A percentile compares a stretch with the other conserved stretches of the same genome.
phyloP scores from a whole-genome alignment of 2,113 vertebrate species.

The Dasyurus viverrinus region DNA sequence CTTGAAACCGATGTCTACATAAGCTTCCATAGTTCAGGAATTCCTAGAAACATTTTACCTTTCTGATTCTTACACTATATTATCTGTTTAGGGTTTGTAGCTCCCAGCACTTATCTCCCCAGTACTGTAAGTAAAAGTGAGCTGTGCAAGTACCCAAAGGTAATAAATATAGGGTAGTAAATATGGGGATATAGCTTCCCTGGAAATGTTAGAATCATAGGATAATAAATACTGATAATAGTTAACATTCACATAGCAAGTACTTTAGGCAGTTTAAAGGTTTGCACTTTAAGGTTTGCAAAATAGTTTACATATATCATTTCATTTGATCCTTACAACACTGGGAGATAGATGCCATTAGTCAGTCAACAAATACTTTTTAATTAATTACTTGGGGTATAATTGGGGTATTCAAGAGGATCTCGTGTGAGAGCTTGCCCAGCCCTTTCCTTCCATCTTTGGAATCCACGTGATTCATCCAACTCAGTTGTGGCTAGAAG shows the following conservation, averaged over 20 bases:
- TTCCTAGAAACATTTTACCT: not conserved
- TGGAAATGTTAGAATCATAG: not conserved
- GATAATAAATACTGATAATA: not conserved
- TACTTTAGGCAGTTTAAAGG: too few relatives aligned
- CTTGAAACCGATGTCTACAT: conserved; percentile 34
- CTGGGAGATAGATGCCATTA: not conserved
- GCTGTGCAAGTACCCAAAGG: not conserved
- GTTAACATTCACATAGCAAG: too few relatives aligned
- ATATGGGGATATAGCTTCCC: not conserved
- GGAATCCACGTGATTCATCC: not conserved
- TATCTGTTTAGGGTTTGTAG: not conserved
- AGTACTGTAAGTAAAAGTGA: not conserved
- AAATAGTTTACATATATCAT: not conserved
- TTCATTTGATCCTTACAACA: not conserved
- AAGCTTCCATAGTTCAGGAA: conserved; percentile 32
- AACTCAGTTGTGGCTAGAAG: not conserved
- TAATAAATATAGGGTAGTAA: not conserved
- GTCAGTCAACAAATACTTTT: not conserved
- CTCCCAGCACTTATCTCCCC: not conserved
- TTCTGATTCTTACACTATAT: not conserved
- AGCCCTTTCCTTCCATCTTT: not conserved
- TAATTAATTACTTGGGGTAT: not conserved
- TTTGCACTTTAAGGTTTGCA: not conserved
- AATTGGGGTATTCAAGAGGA: not conserved
- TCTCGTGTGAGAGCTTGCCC: not conserved